Conservation (phyloP, 2,797 vertebrate genomes). For the Brachymystax lenok region DNA sequence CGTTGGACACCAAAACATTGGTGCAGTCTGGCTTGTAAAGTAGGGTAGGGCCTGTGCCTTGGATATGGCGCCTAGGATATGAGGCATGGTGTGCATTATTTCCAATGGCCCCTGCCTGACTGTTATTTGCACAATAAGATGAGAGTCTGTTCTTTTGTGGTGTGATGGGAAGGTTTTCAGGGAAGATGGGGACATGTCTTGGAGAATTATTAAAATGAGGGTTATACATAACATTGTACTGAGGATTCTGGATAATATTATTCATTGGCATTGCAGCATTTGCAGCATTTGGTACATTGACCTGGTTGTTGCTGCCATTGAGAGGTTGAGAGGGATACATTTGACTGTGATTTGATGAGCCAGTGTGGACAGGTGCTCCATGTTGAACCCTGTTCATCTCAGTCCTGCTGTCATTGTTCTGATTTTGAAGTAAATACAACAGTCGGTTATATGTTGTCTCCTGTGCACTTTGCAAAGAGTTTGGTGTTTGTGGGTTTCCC, state of each 20-base stretch:
- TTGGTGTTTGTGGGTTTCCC: neutral
- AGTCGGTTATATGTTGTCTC: neutral
- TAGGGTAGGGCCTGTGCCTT: neutral
- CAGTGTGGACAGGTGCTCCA: neutral
- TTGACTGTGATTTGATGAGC: neutral
- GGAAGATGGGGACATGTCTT: neutral
- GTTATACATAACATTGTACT: neutral
- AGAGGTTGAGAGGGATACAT: neutral
- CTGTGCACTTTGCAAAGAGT: conserved; percentile 5
- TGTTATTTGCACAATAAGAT: neutral
- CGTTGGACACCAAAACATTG: neutral
- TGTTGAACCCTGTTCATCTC: neutral
- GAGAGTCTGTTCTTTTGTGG: conserved; percentile 9
- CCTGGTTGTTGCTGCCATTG: neutral
- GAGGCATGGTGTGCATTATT: neutral
- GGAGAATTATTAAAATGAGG: neutral
- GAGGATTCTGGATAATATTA: neutral
- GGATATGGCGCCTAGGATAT: neutral
- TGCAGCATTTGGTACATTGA: neutral
- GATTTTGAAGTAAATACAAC: neutral
- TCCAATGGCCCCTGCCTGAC: neutral
- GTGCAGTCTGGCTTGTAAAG: neutral
- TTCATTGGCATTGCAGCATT: neutral
- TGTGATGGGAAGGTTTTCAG: accelerated
- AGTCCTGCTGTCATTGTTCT: neutral